Percentiles rank a stretch among this genome's conserved stretches.
Conservation (phyloP, 2,113 vertebrate species). For the Cebidichthys violaceus region DNA sequence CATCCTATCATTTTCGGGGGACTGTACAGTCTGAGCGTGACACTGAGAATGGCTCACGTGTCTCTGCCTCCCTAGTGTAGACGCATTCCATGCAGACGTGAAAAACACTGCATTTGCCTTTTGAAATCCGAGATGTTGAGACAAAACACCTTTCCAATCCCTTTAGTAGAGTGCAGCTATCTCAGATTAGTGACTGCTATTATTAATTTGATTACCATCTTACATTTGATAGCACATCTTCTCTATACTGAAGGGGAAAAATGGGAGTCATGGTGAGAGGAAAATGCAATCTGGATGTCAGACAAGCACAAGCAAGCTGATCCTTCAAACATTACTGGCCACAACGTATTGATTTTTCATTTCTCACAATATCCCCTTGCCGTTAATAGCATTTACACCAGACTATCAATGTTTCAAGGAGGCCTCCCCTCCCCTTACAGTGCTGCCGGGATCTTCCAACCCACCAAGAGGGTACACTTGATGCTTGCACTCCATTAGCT, state of each 20-base stretch:
- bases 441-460: constrained; percentile 37
- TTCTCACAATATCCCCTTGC: constrained; percentile 77
- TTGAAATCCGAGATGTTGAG: constrained; percentile 51
- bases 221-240: constrained; percentile 68
- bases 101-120: constrained; percentile 39
- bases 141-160: constrained; percentile 50
- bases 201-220: constrained; percentile 62
- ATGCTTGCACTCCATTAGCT: constrained; percentile 35
- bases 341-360: constrained; percentile 78
- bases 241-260: constrained; percentile 50
- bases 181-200: constrained; percentile 57
- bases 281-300: constrained; percentile 79
- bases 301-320: constrained; percentile 66
- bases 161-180: constrained; percentile 48
- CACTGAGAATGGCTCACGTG: constrained; percentile 18
- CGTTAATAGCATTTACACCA: constrained; percentile 75
- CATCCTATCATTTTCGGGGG: constrained; percentile 25
- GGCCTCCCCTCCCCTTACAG: constrained; percentile 49
- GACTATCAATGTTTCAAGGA: constrained; percentile 75
- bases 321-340: constrained; percentile 86
- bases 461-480: constrained; percentile 29
- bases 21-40: constrained; percentile 2
- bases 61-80: not conserved
- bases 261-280: constrained; percentile 68
- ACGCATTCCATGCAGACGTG: constrained; percentile 19